Evolutionary conservation across 2,888 invertebrate genomes (phyloP).

Genomic region (Pardosa pseudoannulata): DNA sequence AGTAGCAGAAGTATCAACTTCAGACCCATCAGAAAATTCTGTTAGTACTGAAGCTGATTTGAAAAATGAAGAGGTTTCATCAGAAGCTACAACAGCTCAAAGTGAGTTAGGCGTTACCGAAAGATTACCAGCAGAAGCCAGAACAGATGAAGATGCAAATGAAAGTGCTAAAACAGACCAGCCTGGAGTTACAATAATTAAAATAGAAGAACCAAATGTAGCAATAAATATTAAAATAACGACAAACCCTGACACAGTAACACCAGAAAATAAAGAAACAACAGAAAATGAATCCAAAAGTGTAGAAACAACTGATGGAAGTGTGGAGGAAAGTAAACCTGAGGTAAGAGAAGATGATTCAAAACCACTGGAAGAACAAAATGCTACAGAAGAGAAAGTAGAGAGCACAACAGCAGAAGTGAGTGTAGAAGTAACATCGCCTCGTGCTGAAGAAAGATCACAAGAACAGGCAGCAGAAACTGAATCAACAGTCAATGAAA

Average conservation of each 20-base stretch:
- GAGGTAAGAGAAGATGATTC: not conserved
- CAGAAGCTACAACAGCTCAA: not conserved
- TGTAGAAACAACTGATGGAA: conserved; percentile 1
- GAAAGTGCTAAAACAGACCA: conserved; percentile 9
- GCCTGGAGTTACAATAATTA: not conserved
- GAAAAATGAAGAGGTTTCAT: not conserved
- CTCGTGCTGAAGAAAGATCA: not conserved
- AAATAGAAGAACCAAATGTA: not conserved
- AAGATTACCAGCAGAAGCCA: not conserved
- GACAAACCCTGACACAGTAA: not conserved
- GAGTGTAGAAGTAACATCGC: not conserved
- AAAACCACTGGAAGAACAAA: not conserved
- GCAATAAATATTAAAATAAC: not conserved
- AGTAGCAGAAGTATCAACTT: not conserved
- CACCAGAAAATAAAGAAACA: not conserved
- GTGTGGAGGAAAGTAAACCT: not conserved
- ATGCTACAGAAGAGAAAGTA: too few relatives aligned
- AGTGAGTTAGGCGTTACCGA: not conserved
- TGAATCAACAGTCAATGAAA: not conserved
- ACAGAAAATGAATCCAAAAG: not conserved
- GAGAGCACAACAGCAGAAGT: too few relatives aligned
- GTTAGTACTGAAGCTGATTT: not conserved
- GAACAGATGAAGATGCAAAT: not conserved
- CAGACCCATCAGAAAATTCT: not conserved
- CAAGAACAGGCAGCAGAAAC: not conserved